Evolutionary conservation across 1,140 invertebrate genomes (phyloP).

Genomic region (Dufourea novaeangliae): DNA sequence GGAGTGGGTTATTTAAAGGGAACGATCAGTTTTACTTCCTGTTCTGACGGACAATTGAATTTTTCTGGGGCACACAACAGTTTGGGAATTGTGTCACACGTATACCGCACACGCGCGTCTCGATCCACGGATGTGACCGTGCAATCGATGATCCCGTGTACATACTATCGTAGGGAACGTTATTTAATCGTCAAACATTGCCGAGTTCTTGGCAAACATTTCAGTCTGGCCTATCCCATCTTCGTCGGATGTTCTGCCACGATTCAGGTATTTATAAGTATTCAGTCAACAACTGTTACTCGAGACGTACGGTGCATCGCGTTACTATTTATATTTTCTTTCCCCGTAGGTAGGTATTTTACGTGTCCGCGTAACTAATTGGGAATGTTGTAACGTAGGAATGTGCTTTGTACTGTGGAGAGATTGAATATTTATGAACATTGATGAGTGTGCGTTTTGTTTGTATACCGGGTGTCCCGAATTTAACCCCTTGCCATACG

Average conservation of each 20-base stretch:
- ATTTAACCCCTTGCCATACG: too few relatives aligned
- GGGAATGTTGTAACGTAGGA: too few relatives aligned
- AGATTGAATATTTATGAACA: too few relatives aligned
- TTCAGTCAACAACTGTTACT: not conserved
- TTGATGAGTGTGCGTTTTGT: too few relatives aligned
- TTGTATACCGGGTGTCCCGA: too few relatives aligned
- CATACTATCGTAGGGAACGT: too few relatives aligned
- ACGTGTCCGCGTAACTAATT: too few relatives aligned
- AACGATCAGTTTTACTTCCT: conserved; percentile 61
- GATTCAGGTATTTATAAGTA: not conserved
- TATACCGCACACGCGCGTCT: too few relatives aligned
- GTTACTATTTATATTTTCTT: not conserved
- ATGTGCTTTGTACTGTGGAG: too few relatives aligned
- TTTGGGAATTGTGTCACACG: conserved; percentile 13
- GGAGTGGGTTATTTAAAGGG: conserved; percentile 66
- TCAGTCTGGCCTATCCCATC: not conserved
- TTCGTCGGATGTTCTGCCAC: not conserved
- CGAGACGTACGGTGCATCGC: not conserved
- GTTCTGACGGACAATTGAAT: conserved; percentile 19
- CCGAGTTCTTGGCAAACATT: not conserved
- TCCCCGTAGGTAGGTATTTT: too few relatives aligned
- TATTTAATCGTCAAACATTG: not conserved
- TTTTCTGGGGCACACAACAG: not conserved
- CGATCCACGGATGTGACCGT: not conserved
- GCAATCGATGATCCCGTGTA: too few relatives aligned